A percentile compares a stretch with the other conserved stretches of the same genome.
These are phyloP conservation scores for Atethmia centrago DNA, from an alignment of 2,888 invertebrate genomes.

Conservation along the genomic window DNA sequence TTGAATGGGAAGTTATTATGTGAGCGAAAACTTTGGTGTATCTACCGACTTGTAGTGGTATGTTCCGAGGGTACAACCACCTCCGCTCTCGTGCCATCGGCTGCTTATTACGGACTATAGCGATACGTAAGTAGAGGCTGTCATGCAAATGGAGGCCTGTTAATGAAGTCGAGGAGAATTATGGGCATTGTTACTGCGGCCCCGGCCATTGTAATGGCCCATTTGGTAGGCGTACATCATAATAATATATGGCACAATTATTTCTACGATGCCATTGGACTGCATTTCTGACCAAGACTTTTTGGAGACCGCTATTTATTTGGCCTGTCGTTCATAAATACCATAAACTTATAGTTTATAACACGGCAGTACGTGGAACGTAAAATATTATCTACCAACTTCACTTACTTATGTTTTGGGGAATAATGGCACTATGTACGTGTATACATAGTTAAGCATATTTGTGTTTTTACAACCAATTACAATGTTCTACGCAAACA, in stretches of 20 bases:
- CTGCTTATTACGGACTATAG: constrained; percentile 82
- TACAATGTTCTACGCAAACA: neutral
- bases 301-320: constrained; percentile 71
- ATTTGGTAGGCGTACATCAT: constrained; percentile 88
- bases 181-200: constrained; percentile 89
- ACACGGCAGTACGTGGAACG: neutral
- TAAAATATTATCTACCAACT: constrained; percentile 15
- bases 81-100: constrained; percentile 75
- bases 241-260: constrained; percentile 88
- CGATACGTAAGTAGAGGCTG: constrained; percentile 82
- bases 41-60: constrained; percentile 66
- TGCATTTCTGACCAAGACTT: constrained; percentile 79
- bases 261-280: constrained; percentile 80
- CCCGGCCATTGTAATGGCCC: constrained; percentile 86
- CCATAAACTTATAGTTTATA: constrained; percentile 42
- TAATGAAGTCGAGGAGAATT: constrained; percentile 90
- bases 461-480: neutral
- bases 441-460: neutral
- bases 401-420: neutral
- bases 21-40: constrained; percentile 34
- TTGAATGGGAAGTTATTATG: constrained; percentile 52
- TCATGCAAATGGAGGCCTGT: constrained; percentile 90
- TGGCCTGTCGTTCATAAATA: constrained; percentile 51
- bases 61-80: constrained; percentile 74
- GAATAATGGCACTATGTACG: neutral